Base-by-base conservation (phyloP, 2,113 vertebrate species). In the Leptobrachium leishanense region DNA sequence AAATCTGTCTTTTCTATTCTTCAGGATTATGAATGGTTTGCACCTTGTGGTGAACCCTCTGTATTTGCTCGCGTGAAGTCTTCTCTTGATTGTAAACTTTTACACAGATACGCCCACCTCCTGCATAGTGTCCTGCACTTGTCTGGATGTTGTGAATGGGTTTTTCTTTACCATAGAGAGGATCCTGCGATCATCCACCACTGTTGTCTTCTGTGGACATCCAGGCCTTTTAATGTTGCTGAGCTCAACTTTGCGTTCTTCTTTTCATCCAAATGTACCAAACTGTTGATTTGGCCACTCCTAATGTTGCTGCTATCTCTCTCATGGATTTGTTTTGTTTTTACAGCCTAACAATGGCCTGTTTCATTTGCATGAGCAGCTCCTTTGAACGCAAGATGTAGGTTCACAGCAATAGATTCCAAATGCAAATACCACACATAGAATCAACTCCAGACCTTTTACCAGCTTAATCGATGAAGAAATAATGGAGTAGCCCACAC, bases 81-180 rank as follows among this genome's bases (percentile, higher is more conserved):
- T 50, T 5, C 46, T 50, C 46, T 50, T 50, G 4, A 50, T 50
- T 5, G 46, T 57, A 12, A 12, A 15, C 55, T 57, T 57, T 6
- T 1, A 57, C 13, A 59, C 9, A 12, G 55, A 59, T 11, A 59
- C 3, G 55, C 55, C 55, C 13, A 59, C 55, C 55, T 59, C 55
- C 55, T 59, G 20, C 0, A 31, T 31, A 31, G 20, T 31, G 55
- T 67, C n/a, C 13, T 68, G 43, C 40, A 68, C 66, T 43, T 68
- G 66, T 12, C 11, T 68, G 10, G 41, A 68, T 68, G 66, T 68
- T 43, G 42, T 68, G 42, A 68, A 68, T 11, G 42, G 11, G 41
- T 68, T 68, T 43, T 68, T 44, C 42, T 68, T 43, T 68, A 43
- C 42, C 66, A 15, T 68, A 15, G 42, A 68, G 43, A 68, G 66